Evolutionary conservation across 92 coral and sea anemone species (phyloP), one percentile per base, ranked within the genome.

Genomic region (Siderastrea siderea): DNA sequence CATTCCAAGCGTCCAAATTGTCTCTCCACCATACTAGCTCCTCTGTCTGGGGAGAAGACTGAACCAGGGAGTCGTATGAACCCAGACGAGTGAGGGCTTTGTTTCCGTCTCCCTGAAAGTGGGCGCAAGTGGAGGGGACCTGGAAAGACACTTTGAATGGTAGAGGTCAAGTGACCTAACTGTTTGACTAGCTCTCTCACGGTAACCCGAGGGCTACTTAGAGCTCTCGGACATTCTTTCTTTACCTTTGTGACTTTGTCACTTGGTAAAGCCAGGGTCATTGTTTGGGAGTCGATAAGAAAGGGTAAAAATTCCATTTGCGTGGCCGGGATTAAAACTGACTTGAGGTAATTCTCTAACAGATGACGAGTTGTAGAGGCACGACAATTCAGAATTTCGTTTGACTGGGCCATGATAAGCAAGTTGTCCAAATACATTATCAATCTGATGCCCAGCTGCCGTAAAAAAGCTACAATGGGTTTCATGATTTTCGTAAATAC

Each of bases 1-100:
- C 94, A 53, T 87, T 92, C 87, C 94, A 88, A 17, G 94, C 94
- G 6, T 88, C 92, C 16, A 92, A 82, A 61, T 92, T 88, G 95
- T 84, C 95, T 38, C 87, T 79, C 95, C 90, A 88, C 92, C 92
- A 84, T 47, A 75, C 61, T 47, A 91, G 85, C 73, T 91, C 94
- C 89, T 87, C 79, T 58, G 13, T 53, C 92, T 88, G 68, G 26
- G 78, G 86, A 64, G 92, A 66, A 38, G 83, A 79, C 17, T 75
- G 58, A 43, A 88, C 61, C 69, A 11, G 54, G 16, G 90, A 78
- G 17, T 85, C 81, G 87, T 90, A 90, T 58, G 84, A 65, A 65
- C 50, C 73, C 47, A 76, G 55, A 47, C 63, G 55, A 71, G 15
- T 8, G 1, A 58, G 38, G n/a, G 92, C 83, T 47, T 49, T 88